A percentile compares a stretch with the other conserved stretches of the same genome.
Evolutionary conservation across 2,797 vertebrate genomes (phyloP).

Genomic region (Gastrophryne carolinensis): DNA sequence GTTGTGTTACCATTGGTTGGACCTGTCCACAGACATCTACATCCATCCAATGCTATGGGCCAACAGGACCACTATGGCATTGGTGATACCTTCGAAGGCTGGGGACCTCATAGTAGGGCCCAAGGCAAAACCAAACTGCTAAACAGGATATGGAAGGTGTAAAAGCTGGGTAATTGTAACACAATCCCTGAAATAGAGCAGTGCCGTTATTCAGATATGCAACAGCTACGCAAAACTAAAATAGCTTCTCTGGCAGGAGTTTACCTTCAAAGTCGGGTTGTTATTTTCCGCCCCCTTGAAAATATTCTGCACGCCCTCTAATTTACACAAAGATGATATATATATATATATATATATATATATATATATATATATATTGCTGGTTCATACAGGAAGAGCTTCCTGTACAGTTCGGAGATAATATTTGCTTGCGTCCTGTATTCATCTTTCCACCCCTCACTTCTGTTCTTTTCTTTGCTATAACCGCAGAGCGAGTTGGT

Average conservation of each 20-base stretch:
- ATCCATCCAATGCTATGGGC: too few species aligned
- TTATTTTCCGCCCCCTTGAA: too few species aligned
- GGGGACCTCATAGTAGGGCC: too few species aligned
- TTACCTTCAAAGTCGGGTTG: background rate
- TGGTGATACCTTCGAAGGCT: too few species aligned
- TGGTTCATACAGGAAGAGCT: background rate
- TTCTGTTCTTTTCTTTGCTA: background rate
- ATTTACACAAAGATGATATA: background rate
- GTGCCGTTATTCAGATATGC: too few species aligned
- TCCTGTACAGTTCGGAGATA: background rate
- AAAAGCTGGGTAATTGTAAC: too few species aligned
- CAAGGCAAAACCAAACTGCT: too few species aligned
- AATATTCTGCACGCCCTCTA: background rate
- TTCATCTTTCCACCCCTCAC: background rate
- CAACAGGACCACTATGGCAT: too few species aligned
- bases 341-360: background rate
- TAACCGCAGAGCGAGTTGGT: slow-evolving; percentile 2
- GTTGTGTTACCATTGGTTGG: too few species aligned
- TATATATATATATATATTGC: background rate
- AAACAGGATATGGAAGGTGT: too few species aligned
- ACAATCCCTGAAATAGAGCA: too few species aligned
- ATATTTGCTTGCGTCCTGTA: background rate
- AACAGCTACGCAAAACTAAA: background rate
- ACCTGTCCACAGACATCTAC: too few species aligned
- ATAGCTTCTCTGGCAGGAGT: background rate